These are phyloP conservation scores for Conomelus anceps DNA, from an alignment of 2,888 invertebrate genomes.

Conservation along the genomic window DNA sequence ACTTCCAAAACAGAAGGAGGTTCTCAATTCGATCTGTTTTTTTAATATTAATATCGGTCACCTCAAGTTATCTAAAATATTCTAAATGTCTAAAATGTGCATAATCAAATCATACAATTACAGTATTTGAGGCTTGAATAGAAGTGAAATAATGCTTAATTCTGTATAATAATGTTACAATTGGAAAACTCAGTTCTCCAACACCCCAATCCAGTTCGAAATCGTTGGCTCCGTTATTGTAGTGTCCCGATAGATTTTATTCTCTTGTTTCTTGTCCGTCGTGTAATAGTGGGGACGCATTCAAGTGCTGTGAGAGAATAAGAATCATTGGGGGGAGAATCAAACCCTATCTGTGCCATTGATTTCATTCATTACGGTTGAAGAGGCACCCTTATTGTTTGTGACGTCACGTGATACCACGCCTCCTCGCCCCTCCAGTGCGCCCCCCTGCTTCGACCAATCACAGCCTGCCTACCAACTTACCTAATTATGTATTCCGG, in stretches of 20 bases:
- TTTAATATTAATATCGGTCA: too few relatives aligned
- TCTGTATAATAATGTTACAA: neutral
- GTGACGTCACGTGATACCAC: constrained; percentile 4
- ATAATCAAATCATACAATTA: too few relatives aligned
- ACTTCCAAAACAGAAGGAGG: too few relatives aligned
- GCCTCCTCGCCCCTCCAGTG: constrained; percentile 6
- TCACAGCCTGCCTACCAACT: neutral
- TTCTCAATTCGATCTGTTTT: too few relatives aligned
- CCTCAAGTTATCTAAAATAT: too few relatives aligned
- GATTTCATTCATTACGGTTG: neutral
- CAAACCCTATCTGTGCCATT: neutral
- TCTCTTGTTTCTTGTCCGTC: neutral
- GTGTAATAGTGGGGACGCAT: neutral
- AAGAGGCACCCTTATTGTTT: constrained; percentile 7
- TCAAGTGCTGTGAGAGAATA: neutral
- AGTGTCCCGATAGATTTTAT: neutral
- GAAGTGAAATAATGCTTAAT: too few relatives aligned
- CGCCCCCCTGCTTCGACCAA: neutral
- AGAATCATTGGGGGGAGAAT: neutral
- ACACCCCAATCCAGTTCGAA: neutral
- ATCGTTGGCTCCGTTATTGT: neutral
- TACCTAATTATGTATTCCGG: constrained; percentile 7
- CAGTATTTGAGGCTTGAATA: too few relatives aligned
- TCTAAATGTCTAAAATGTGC: too few relatives aligned
- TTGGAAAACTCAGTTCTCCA: neutral